phyloP scores from a whole-genome alignment of 2,797 vertebrate genomes.

The Aeoliscus strigatus region DNA sequence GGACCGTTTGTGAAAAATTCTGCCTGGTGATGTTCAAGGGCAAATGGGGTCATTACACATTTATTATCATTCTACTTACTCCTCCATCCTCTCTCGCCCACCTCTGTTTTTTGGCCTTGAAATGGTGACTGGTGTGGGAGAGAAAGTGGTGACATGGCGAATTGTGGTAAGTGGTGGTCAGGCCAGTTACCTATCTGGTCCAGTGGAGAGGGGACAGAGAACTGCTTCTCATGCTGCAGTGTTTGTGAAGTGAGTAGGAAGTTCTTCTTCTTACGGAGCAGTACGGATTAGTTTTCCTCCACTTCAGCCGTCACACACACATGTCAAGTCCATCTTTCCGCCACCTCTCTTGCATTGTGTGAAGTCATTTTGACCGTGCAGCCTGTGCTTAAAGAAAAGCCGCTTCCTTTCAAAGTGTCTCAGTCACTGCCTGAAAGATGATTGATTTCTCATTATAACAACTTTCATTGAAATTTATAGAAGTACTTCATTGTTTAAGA shows the following conservation, averaged over 20 bases:
- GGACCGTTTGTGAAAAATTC: constrained; percentile 27
- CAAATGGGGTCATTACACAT: constrained; percentile 35
- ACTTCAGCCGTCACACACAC: background rate
- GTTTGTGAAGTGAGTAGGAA: too few species aligned
- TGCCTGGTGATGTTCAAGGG: constrained; percentile 23
- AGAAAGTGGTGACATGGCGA: constrained; percentile 31
- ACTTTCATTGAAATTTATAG: too few species aligned
- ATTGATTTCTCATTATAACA: too few species aligned
- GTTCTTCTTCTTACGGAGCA: too few species aligned
- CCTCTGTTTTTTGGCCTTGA: constrained; percentile 37
- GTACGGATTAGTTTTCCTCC: background rate
- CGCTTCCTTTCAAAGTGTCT: too few species aligned
- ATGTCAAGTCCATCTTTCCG: too few species aligned
- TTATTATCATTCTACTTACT: constrained; percentile 31
- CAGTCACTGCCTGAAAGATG: too few species aligned
- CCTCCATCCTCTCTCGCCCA: background rate
- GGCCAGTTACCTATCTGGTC: constrained; percentile 21
- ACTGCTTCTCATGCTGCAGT: too few species aligned
- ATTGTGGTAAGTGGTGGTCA: constrained; percentile 43
- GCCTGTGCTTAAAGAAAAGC: too few species aligned
- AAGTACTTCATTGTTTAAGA: too few species aligned
- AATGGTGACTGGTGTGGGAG: constrained; percentile 39
- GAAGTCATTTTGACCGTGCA: too few species aligned
- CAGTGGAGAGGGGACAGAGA: background rate
- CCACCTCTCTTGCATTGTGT: too few species aligned